These are phyloP conservation scores for Dusona sp. DNA, from an alignment of 2,888 invertebrate genomes.

Conservation along the genomic window DNA sequence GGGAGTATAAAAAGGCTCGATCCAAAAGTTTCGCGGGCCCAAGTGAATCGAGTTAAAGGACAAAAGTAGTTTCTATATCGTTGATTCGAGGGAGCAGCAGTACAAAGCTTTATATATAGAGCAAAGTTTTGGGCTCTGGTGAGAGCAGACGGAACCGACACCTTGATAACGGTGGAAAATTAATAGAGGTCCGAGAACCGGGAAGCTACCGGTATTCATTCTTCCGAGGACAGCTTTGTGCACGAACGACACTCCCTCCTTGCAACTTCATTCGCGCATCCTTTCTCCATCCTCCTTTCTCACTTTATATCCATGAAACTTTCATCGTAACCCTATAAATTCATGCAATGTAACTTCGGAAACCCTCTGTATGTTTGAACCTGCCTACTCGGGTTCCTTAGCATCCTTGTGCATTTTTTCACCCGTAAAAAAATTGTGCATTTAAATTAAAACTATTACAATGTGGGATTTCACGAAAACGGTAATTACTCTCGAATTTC, in stretches of 20 bases:
- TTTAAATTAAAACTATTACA: not conserved
- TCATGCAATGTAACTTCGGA: slow-evolving; percentile 2
- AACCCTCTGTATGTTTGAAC: not conserved
- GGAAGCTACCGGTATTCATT: slow-evolving; percentile 37
- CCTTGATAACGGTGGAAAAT: slow-evolving; percentile 55
- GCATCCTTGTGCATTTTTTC: not conserved
- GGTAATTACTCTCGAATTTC: not conserved
- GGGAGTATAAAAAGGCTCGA: slow-evolving; percentile 16
- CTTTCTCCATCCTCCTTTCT: not conserved
- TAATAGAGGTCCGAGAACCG: slow-evolving; percentile 57
- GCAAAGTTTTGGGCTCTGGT: slow-evolving; percentile 2
- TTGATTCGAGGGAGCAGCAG: not conserved
- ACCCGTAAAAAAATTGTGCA: not conserved
- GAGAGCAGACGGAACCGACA: slow-evolving; percentile 44
- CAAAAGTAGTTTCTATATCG: slow-evolving; percentile 35
- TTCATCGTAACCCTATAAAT: slow-evolving; percentile 2
- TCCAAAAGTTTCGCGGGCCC: not conserved
- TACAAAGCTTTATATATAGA: slow-evolving; percentile 5
- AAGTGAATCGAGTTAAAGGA: slow-evolving; percentile 7
- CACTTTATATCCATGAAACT: slow-evolving; percentile 4
- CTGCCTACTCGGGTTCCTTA: not conserved
- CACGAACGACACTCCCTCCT: slow-evolving; percentile 32
- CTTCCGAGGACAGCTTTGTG: slow-evolving; percentile 33
- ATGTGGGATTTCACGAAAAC: not conserved
- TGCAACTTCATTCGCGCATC: slow-evolving; percentile 18